Percentiles rank a stretch among this genome's conserved stretches.
These are phyloP conservation scores for Drosophila punjabiensis DNA, from an alignment of 1,140 invertebrate genomes.

Conservation along the genomic window DNA sequence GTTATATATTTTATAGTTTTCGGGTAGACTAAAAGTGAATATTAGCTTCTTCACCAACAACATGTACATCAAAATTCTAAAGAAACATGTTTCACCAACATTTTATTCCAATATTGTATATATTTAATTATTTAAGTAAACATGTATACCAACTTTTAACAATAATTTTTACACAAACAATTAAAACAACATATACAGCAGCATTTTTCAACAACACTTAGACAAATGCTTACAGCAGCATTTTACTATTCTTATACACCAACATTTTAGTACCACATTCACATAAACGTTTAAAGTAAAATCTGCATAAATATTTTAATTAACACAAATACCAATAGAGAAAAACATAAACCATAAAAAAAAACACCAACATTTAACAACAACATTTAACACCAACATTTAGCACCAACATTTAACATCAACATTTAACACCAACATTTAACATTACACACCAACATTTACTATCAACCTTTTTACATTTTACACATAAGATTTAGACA, in stretches of 20 bases:
- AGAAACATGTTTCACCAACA: background rate
- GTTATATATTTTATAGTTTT: background rate
- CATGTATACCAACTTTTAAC: too few relatives aligned
- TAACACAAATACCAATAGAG: too few relatives aligned
- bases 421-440: background rate
- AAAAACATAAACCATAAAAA: too few relatives aligned
- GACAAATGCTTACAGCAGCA: too few relatives aligned
- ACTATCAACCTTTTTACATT: background rate
- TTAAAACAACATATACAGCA: background rate
- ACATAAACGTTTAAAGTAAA: too few relatives aligned
- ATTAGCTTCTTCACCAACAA: background rate
- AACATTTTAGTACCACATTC: too few relatives aligned
- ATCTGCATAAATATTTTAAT: too few relatives aligned
- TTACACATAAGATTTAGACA: too few relatives aligned
- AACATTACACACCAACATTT: background rate
- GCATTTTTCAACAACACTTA: background rate
- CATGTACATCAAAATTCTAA: fast-evolving
- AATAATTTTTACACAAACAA: background rate
- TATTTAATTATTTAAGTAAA: too few relatives aligned
- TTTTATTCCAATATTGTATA: background rate
- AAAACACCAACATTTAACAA: background rate
- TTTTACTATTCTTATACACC: background rate
- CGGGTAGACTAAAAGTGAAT: too few relatives aligned
- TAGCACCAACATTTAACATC: background rate
- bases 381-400: background rate